Evolutionary conservation across 53 echinoderm and acorn worm species (phyloP), one percentile per base, ranked within the genome.

Genomic region (Pentamera pediparva): DNA sequence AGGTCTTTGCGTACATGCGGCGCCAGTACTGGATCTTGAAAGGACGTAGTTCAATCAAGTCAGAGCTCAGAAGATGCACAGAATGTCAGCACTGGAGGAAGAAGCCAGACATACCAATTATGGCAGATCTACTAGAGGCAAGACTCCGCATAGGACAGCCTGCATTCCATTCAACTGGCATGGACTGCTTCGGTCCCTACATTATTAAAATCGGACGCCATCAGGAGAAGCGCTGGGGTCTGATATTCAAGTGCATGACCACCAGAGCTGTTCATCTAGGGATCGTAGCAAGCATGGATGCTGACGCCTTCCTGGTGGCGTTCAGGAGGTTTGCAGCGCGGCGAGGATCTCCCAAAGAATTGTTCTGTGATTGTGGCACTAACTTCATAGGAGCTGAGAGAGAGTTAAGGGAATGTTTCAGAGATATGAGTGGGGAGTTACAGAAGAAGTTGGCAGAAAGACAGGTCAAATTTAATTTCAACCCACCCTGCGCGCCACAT

Each of bases 111-210:
- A 41, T 78, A 2, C 78, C 84, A 21, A 37, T 64, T 24, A 83
- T 83, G 71, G 84, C 71, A 1, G 84, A 83, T 41, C 47, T 83
- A n/a, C n/a, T n/a, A n/a, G 32, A 37, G 15, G 74, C 83, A 17
- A 58, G 83, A 35, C 51, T 69, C 7, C 69, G 77, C 24, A 45
- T 77, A 33, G 59, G 77, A 77, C 62, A 38, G 34, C 83, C 83
- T 48, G 58, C 70, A 12, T 83, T 83, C 13, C 77, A 49, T 32
- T 83, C 83, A 1, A 82, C 75, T 1, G 82, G 82, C 6, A 56
- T 82, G 56, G 82, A 82, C 39, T 82, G 82, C 41, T 82, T 62
- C 17, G 82, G 82, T 0, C 82, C 82, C 2, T 60, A 71, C 51
- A 21, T 24, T 2, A 19, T 82, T 37, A 82, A 82, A 36, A 40